phyloP scores from a whole-genome alignment of 1,140 invertebrate species.

The Solenopsis invicta region DNA sequence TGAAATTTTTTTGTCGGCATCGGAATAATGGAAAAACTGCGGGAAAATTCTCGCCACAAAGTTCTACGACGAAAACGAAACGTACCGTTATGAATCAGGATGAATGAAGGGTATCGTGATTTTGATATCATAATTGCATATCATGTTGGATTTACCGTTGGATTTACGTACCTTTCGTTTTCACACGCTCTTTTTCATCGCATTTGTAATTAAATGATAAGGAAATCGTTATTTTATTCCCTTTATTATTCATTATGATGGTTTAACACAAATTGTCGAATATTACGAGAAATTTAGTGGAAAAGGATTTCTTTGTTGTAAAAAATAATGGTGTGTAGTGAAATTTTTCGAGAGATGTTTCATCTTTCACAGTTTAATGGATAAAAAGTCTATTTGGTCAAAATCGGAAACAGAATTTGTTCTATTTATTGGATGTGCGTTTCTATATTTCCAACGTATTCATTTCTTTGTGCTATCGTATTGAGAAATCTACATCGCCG shows the following conservation, averaged over 20 bases:
- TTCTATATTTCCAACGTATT: conserved; percentile 18
- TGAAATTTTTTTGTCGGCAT: conserved; percentile 51
- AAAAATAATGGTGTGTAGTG: background rate
- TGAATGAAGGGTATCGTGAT: conserved; percentile 33
- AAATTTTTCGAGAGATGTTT: background rate
- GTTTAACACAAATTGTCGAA: conserved; percentile 3
- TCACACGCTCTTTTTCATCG: background rate
- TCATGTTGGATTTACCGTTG: conserved; percentile 16
- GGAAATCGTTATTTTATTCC: conserved; percentile 9
- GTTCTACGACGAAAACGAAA: conserved; percentile 40
- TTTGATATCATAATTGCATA: conserved; percentile 48
- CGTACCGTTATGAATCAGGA: conserved; percentile 19
- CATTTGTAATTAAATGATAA: conserved; percentile 12
- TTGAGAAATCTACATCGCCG: background rate
- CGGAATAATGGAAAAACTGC: conserved; percentile 55
- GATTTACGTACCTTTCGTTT: conserved; percentile 16
- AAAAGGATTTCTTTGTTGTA: background rate
- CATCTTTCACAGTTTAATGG: background rate
- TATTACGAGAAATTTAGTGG: background rate
- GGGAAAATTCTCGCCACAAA: conserved; percentile 28
- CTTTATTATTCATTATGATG: background rate
- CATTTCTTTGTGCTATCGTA: background rate
- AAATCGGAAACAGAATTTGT: background rate
- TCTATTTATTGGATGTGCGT: background rate
- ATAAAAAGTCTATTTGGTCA: background rate